Evolutionary conservation across 2,797 vertebrate species (phyloP).

Genomic region (Sebastes glaucus): DNA sequence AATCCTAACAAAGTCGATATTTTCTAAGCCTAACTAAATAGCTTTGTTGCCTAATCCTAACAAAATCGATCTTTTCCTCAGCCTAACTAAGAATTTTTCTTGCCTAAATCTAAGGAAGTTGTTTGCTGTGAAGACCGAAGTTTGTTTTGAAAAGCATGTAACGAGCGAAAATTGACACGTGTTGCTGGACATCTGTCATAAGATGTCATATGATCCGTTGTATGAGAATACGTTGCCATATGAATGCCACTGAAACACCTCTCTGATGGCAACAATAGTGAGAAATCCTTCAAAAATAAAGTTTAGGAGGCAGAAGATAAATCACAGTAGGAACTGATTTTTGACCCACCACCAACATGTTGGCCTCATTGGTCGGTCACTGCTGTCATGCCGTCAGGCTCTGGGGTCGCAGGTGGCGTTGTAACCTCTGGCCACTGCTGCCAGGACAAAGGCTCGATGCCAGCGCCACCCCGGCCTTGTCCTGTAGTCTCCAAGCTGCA

Average conservation of each 20-base stretch:
- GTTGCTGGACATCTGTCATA: too few relatives aligned
- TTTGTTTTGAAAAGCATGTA: too few relatives aligned
- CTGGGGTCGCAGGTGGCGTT: constrained; percentile 45
- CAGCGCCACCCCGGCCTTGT: constrained; percentile 49
- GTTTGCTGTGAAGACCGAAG: too few relatives aligned
- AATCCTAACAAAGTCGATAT: too few relatives aligned
- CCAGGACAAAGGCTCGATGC: constrained; percentile 49
- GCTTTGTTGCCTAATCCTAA: too few relatives aligned
- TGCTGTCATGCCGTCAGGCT: constrained; percentile 10
- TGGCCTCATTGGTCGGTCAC: constrained; percentile 5
- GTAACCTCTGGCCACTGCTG: constrained; percentile 55
- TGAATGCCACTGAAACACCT: background rate
- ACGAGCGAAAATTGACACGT: too few relatives aligned
- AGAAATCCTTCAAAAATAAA: background rate
- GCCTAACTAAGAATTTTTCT: too few relatives aligned
- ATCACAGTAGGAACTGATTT: background rate
- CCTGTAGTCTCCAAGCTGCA: constrained; percentile 42
- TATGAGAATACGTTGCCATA: too few relatives aligned
- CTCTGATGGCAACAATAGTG: background rate
- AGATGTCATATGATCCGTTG: rapidly evolving
- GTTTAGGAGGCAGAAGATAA: background rate
- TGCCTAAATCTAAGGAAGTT: too few relatives aligned
- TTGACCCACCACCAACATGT: background rate
- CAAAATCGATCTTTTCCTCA: too few relatives aligned
- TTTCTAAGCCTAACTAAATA: too few relatives aligned